Evolutionary conservation across 1,140 invertebrate genomes (phyloP), one percentile per base, ranked within the genome.

Genomic region (Cryptotermes secundus): DNA sequence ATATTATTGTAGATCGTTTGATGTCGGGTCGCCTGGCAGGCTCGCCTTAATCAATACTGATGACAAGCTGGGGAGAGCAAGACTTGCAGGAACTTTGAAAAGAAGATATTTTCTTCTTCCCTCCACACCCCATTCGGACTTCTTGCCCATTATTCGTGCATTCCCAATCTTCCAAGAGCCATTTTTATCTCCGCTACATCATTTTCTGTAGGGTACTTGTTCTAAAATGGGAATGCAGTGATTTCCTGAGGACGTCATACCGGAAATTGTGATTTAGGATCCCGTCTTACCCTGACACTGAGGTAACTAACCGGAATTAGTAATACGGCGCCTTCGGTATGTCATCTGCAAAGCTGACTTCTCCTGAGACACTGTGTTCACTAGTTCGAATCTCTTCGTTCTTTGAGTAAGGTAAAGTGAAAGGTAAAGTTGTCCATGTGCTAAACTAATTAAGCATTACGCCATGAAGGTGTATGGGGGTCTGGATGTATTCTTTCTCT

Each of bases 1-100:
- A 72, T 72, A 72, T 72, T 72, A 72, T 31, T 72, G 59, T 72
- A 59, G 59, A 72, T 31, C 59, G 59, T 72, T 72, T 72, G 59
- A 72, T 72, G 59, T 72, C 59, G 59, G 59, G 26, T 72, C 59
- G 59, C 19, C 53, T 59, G 53, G 2, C 53, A 59, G 53, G 53
- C 53, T 59, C 16, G n/a, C 59, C 59, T 72, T 72, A 72, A 72
- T 72, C 59, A 31, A 72, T 72, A 72, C 59, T 72, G 59, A 72
- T 72, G 59, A 72, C 59, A 72, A 72, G 59, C 26, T 14, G 26
- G 59, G 9, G 59, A 9, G 26, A 72, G 59, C n/a, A 16, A 6
- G 59, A 72, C 59, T 72, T 10, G 59, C 26, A 72, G 59, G 59
- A 31, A 14, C 59, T 72, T n/a, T 72, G 59, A 72, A 72, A 72